Evolutionary conservation across 2,113 vertebrate species (phyloP).

Genomic region (Mugil cephalus): DNA sequence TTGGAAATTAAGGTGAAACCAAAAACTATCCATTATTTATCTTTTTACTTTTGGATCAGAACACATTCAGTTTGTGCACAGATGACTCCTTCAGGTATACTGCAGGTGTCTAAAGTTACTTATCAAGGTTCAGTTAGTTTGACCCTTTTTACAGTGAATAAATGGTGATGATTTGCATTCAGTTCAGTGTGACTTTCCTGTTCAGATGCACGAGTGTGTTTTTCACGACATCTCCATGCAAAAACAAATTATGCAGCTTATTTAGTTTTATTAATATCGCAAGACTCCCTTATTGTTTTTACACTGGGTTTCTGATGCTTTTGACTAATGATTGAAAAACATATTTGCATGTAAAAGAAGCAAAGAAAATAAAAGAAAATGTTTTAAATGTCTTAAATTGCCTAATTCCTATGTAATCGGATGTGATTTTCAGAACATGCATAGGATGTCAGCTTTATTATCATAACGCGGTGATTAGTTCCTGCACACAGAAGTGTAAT

Average conservation of each 20-base stretch:
- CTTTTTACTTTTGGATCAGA: background rate
- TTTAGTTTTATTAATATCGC: background rate
- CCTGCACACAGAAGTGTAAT: slow-evolving; percentile 46
- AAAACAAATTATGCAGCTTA: background rate
- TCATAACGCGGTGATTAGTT: slow-evolving; percentile 51
- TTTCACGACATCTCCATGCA: too few species aligned
- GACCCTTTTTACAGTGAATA: background rate
- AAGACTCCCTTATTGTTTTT: background rate
- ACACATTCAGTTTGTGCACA: background rate
- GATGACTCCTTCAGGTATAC: too few species aligned
- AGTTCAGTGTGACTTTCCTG: background rate
- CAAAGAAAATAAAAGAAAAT: background rate
- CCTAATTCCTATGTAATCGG: slow-evolving; percentile 14
- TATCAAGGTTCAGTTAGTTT: background rate
- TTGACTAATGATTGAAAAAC: background rate
- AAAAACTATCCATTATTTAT: background rate
- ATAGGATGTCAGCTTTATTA: slow-evolving; percentile 33
- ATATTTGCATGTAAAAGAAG: too few species aligned
- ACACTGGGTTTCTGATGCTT: background rate
- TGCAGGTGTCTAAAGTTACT: slow-evolving; percentile 13
- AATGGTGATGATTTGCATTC: background rate
- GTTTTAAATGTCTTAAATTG: slow-evolving; percentile 19
- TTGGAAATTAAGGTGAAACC: too few species aligned
- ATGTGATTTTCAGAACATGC: slow-evolving; percentile 39
- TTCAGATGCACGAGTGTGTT: too few species aligned